phyloP scores from a whole-genome alignment of 1,140 invertebrate species.

The Drosophila arawakana region DNA sequence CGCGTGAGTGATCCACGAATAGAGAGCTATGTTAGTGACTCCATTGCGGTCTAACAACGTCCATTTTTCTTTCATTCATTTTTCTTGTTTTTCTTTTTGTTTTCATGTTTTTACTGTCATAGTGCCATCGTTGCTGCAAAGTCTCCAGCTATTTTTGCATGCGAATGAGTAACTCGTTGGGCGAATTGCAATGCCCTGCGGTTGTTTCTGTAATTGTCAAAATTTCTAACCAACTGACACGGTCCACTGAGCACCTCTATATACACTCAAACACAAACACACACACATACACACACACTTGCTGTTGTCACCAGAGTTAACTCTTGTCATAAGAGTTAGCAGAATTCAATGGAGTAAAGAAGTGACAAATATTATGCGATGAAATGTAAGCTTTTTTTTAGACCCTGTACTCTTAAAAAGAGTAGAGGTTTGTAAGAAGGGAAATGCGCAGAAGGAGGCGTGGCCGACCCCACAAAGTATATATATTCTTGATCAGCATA shows the following conservation, averaged over 20 bases:
- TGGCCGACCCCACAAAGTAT: too few relatives aligned
- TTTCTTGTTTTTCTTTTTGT: constrained; percentile 1
- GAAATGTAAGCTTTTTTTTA: too few relatives aligned
- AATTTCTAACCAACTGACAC: constrained; percentile 39
- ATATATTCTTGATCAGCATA: too few relatives aligned
- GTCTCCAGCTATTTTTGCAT: constrained; percentile 33
- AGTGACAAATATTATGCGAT: too few relatives aligned
- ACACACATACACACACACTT: background rate
- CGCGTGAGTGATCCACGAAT: constrained; percentile 41
- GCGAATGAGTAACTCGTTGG: constrained; percentile 15
- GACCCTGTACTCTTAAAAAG: too few relatives aligned
- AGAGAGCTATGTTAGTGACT: constrained; percentile 38
- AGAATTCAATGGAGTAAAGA: constrained; percentile 3
- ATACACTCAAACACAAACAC: background rate
- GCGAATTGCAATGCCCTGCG: constrained; percentile 47
- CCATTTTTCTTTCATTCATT: constrained; percentile 20
- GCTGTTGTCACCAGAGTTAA: background rate
- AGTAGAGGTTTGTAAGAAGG: too few relatives aligned
- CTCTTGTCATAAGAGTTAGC: background rate
- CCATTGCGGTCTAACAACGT: constrained; percentile 65
- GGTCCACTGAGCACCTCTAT: too few relatives aligned
- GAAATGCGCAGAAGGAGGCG: too few relatives aligned
- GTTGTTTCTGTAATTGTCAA: constrained; percentile 66
- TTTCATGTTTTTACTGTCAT: constrained; percentile 10
- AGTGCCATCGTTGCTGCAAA: constrained; percentile 35